Evolutionary conservation across 2,888 invertebrate species (phyloP), one percentile per base, ranked within the genome.

Genomic region (Lycia hirtaria): DNA sequence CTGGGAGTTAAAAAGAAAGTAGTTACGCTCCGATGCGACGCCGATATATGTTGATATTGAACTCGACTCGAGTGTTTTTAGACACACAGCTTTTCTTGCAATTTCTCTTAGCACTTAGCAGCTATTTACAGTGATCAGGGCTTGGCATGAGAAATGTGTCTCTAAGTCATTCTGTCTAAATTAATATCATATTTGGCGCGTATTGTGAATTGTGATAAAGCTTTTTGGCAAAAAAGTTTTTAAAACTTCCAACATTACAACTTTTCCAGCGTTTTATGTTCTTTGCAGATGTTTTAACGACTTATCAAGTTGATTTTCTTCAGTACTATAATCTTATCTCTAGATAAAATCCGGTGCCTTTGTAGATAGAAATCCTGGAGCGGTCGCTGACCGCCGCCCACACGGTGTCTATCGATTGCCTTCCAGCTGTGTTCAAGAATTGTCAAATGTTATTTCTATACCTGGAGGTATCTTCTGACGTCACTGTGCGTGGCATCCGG

Each of bases 1-100:
- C 70, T 72, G 73, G 76, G 68, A 71, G 71, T 68, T 75, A 74
- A 84, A 85, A 88, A 84, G 87, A 88, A 88, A 90, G 88, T 88
- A 76, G 76, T 70, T 71, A 72, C 64, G 66, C 65, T 71, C 50
- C 60, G 68, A 69, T 64, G 63, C 57, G 59, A 58, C 51, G 67
- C 64, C 67, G 67, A 71, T 64, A 71, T 64, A 62, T 70, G 64
- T 70, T 67, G 59, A 58, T 57, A 58, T 66, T 66, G 65, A 65
- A 61, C 57, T 53, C 54, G 45, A 55, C 56, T 56, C 40, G 38
- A 47, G 50, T 60, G 55, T 56, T 57, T 47, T 51, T n/a, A n/a
- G n/a, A 52, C 44, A 41, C 41, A 54, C 47, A 56, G 54, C 60
- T 56, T 55, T 59, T 62, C 53, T 59, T 30, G 53, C 56, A 57